Base-by-base conservation (phyloP, 1,140 invertebrate genomes). In the Drosophila cardini region DNA sequence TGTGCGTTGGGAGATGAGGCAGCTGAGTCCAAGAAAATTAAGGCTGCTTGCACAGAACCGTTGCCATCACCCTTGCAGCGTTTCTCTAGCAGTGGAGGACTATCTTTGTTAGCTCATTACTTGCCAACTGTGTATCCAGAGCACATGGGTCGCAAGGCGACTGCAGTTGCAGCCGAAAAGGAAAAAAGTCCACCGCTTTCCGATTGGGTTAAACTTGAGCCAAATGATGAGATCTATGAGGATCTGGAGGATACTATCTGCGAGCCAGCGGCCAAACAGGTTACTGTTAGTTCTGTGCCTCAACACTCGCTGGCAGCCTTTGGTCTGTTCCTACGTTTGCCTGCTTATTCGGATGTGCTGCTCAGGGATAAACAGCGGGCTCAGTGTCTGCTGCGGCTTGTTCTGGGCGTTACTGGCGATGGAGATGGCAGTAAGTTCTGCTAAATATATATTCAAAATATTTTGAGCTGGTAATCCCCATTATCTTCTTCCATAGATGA, bases 241-340 rank as follows among this genome's bases (percentile, higher is more conserved):
- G 95, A 94, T 68, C 55, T 93, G 4, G 94, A 94, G 42, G 94
- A 94, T 75, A 92, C 92, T 4, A 91, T 92, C 15, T 92, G 78
- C 26, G 91, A 92, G 52, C 83, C 86, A 13, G 57, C 73, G n/a
- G 76, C 75, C 80, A 92, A 86, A 9, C 90, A 73, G 67, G 75
- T 78, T 70, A 80, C 64, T 76, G 91, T 92, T 62, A 69, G 84
- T 9, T 93, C 93, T 76, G 96, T 98, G 32, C 97, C 98, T 2
- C 95, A 96, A 16, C 97, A 98, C 93, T 98, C 97, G 26, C 93
- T 98, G 30, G 96, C 97, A 8, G 97, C 97, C 1, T 97, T 98
- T 91, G 97, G 97, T 4, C 92, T 98, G 11, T 97, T 98, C 85
- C 93, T 98, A 7, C 94, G 97, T 46, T 92, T 98, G 63, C 97